A percentile compares a stretch with the other conserved stretches of the same genome.
phyloP scores from a whole-genome alignment of 2,113 vertebrate genomes.

The Pseudonaja textilis region DNA sequence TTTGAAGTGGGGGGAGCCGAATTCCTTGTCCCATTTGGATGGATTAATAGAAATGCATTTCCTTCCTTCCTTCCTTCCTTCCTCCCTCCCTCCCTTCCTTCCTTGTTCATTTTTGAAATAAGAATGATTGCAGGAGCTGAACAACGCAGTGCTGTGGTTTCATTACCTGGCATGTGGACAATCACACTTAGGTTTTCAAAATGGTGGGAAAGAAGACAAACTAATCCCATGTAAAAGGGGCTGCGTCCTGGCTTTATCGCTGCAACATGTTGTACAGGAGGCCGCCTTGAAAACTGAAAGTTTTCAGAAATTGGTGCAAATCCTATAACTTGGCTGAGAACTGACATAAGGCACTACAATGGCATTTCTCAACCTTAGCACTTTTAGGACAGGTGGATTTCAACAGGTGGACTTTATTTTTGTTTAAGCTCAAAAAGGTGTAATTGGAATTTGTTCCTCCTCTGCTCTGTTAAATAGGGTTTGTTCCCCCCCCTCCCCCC shows the following conservation, averaged over 20 bases:
- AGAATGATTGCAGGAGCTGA: neutral
- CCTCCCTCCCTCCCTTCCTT: neutral
- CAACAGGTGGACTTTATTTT: slow-evolving; percentile 16
- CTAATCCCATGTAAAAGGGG: neutral
- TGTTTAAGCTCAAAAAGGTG: neutral
- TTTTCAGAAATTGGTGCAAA: neutral
- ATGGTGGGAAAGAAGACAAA: neutral
- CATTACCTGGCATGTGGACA: neutral
- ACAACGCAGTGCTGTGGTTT: neutral
- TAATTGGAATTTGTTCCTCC: neutral
- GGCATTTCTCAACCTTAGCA: neutral
- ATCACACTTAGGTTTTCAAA: neutral
- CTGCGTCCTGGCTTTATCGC: neutral
- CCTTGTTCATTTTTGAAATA: neutral
- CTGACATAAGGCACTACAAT: neutral
- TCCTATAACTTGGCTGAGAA: neutral
- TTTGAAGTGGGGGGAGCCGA: neutral
- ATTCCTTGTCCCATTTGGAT: neutral
- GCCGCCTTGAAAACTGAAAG: neutral
- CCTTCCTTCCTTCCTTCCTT: neutral
- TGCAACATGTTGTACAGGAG: neutral
- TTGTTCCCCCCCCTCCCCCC: neutral
- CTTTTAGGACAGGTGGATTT: neutral
- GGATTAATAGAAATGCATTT: neutral
- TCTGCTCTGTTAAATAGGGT: neutral